These are phyloP conservation scores for Allolobophora icterica DNA, from an alignment of 2,888 invertebrate genomes.

Conservation along the genomic window DNA sequence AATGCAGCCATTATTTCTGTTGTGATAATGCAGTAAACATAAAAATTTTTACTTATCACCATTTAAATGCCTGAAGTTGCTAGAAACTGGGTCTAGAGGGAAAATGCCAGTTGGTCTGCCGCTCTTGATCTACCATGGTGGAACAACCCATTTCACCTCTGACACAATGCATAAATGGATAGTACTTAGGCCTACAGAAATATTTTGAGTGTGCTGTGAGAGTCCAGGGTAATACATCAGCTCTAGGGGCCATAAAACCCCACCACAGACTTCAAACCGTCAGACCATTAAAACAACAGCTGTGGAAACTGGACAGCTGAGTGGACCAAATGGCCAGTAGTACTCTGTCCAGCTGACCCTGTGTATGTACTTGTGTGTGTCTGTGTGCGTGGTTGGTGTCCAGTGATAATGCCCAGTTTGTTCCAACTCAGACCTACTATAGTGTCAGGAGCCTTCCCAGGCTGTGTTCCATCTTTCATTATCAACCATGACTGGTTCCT, in stretches of 20 bases:
- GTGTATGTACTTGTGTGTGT: no score
- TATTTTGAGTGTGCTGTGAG: not conserved
- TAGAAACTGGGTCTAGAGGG: not conserved
- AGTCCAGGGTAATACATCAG: not conserved
- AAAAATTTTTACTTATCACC: not conserved
- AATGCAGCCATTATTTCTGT: not conserved
- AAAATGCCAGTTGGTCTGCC: not conserved
- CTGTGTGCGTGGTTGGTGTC: not conserved
- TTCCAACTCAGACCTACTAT: not conserved
- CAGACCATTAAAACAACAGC: slow-evolving; percentile 5
- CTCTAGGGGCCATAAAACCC: not conserved
- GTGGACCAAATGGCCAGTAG: not conserved
- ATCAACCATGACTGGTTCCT: slow-evolving; percentile 4
- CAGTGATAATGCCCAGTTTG: not conserved
- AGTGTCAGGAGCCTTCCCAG: not conserved
- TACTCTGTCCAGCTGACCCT: not conserved
- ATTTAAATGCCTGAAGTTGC: not conserved
- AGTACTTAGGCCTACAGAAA: not conserved
- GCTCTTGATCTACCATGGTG: not conserved
- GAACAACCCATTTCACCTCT: not conserved
- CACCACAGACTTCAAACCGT: not conserved
- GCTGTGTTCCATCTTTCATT: not conserved
- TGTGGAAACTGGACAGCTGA: slow-evolving; percentile 14
- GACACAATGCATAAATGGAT: not conserved
- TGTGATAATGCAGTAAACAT: not conserved